These are phyloP conservation scores for Venustaconcha ellipsiformis DNA, from an alignment of 1,140 invertebrate species.

Conservation along the genomic window DNA sequence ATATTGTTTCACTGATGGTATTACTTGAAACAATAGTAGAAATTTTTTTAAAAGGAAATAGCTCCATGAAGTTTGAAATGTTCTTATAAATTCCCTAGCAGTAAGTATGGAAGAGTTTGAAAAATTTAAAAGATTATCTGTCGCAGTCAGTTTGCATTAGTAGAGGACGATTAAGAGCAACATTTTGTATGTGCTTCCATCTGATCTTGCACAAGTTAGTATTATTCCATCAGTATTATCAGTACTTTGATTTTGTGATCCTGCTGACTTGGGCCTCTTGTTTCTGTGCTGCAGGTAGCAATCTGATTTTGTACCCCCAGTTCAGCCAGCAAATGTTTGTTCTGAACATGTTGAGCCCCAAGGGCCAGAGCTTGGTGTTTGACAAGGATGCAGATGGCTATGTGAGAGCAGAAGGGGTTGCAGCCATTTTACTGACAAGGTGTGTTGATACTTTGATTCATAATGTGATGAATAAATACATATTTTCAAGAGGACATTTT, in stretches of 20 bases:
- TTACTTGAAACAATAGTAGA: no score
- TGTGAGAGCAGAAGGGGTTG: slow-evolving; percentile 45
- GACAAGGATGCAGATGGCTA: slow-evolving; percentile 43
- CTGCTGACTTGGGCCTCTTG: background rate
- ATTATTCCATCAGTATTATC: background rate
- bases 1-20: no score
- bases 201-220: background rate
- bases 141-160: no score
- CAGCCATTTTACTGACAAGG: slow-evolving; percentile 39
- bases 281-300: slow-evolving; percentile 32
- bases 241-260: background rate
- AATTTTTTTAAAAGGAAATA: no score
- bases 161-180: no score
- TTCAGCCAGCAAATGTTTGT: slow-evolving; percentile 29
- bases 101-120: no score
- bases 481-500: background rate
- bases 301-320: slow-evolving; percentile 39
- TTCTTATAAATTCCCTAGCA: no score
- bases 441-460: background rate
- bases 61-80: no score
- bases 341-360: slow-evolving; percentile 36
- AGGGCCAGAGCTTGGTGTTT: slow-evolving; percentile 38
- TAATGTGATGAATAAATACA: background rate
- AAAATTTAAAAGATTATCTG: no score
- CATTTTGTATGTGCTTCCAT: no score